phyloP scores from a whole-genome alignment of 1,140 invertebrate genomes.

The Drosophila guanche region DNA sequence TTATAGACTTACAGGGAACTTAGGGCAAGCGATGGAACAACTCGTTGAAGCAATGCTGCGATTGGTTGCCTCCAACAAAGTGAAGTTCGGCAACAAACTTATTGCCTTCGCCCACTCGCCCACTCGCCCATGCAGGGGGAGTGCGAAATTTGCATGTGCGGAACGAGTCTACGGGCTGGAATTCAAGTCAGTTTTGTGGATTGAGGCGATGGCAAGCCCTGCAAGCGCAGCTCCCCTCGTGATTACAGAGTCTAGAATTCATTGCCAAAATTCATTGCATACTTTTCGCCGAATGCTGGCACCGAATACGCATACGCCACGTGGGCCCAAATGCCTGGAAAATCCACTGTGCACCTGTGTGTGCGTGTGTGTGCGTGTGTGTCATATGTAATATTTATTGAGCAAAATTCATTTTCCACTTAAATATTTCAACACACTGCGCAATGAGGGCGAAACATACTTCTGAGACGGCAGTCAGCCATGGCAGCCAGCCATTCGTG shows the following conservation, averaged over 20 bases:
- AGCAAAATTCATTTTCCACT: slow-evolving; percentile 53
- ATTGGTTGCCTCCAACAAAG: too few species aligned
- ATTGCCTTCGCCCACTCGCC: too few species aligned
- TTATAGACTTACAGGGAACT: too few species aligned
- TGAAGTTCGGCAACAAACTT: too few species aligned
- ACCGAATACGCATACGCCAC: slow-evolving; percentile 50
- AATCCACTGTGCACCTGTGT: slow-evolving; percentile 1
- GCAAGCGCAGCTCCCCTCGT: not conserved
- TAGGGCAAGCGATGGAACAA: too few species aligned
- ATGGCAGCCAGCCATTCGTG: too few species aligned
- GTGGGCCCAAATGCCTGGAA: slow-evolving; percentile 32
- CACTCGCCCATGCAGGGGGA: too few species aligned
- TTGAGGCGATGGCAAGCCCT: too few species aligned
- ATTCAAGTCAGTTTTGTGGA: too few species aligned
- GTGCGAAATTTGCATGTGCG: too few species aligned
- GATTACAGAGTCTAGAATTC: slow-evolving; percentile 28
- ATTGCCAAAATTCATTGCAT: slow-evolving; percentile 59
- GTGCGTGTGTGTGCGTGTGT: slow-evolving; percentile 10
- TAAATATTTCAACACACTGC: slow-evolving; percentile 59
- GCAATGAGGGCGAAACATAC: slow-evolving; percentile 9
- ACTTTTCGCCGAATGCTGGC: slow-evolving; percentile 51
- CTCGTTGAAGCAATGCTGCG: too few species aligned
- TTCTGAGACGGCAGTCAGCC: not conserved
- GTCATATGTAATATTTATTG: slow-evolving; percentile 55
- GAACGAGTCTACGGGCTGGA: too few species aligned